Base-by-base conservation (phyloP, 2,113 vertebrate genomes). In the Stegastes partitus region DNA sequence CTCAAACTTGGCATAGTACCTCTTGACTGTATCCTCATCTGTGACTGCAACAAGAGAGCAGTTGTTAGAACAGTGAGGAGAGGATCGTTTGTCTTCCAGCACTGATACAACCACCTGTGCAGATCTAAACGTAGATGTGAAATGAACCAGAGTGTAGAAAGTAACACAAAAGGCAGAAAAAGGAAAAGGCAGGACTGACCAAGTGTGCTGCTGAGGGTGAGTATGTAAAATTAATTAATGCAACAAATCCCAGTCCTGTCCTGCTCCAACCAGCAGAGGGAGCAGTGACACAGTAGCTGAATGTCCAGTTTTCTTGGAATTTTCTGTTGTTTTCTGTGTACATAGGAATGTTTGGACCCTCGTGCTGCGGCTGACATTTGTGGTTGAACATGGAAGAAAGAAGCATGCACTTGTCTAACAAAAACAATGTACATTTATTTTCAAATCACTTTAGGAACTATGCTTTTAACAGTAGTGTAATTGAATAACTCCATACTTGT, bases 1-100 rank as follows among this genome's bases (percentile, higher is more conserved):
- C 93, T 99, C 98, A 93, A 99, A 98, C 81, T 97, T 99, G 94
- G 98, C 98, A 91, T 98, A 99, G 94, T 98, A 99, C 42, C 98
- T 95, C 94, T 99, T 99, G 66, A 98, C 96, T 0, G 96, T 98
- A 68, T 99, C 97, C 55, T 99, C 98, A 87, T 99, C 98, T 81
- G 97, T 97, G 85, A 98, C 98, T 99, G 82, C 3, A 69, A 61
- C 2, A 47, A 49, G 1, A 85, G 2, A 84, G 0, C 2, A 19
- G 16, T 1, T 16, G 23, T 50, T 5, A 75, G 14, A 62, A 34
- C 19, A 59, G 3, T 7, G 10, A 45, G 19, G 0, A 26, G 10
- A 45, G 19, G 0, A 26, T 7, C 11, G 22, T 21, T 45, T 25
- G 3, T 44, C 15, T 66, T 51, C 11, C 39, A 42, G 39, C 39